Conservation (phyloP, 2,797 vertebrate genomes). For the Pangasius krempfi region DNA sequence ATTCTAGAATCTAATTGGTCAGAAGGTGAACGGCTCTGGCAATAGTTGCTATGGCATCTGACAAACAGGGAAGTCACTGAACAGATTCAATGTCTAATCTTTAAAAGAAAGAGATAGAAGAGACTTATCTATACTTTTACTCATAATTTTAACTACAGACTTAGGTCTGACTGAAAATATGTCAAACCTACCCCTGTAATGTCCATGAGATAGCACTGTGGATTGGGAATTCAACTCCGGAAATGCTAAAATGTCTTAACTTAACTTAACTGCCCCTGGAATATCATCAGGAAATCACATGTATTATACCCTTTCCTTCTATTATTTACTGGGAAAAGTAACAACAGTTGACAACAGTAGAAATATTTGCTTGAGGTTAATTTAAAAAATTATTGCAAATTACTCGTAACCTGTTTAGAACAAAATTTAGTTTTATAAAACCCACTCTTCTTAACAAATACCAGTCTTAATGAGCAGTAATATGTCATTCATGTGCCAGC, state of each 20-base stretch:
- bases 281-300: slow-evolving; percentile 29
- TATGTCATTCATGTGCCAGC: neutral
- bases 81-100: neutral
- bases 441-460: no score
- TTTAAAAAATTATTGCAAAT: neutral
- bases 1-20: neutral
- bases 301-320: neutral
- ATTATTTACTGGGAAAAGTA: neutral
- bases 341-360: neutral
- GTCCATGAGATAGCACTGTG: neutral
- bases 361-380: neutral
- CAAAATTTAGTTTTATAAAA: neutral
- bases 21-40: neutral
- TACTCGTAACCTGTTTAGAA: neutral
- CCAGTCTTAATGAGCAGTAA: neutral
- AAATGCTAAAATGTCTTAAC: slow-evolving; percentile 15
- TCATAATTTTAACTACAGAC: neutral
- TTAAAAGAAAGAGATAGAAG: neutral
- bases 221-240: slow-evolving; percentile 15
- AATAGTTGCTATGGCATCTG: neutral
- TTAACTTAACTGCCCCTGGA: neutral
- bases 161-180: neutral
- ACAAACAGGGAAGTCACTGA: neutral
- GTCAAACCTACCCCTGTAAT: neutral
- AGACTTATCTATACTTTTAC: neutral